These are phyloP conservation scores for Micromesistius poutassou DNA, from an alignment of 2,797 vertebrate genomes.

Conservation along the genomic window DNA sequence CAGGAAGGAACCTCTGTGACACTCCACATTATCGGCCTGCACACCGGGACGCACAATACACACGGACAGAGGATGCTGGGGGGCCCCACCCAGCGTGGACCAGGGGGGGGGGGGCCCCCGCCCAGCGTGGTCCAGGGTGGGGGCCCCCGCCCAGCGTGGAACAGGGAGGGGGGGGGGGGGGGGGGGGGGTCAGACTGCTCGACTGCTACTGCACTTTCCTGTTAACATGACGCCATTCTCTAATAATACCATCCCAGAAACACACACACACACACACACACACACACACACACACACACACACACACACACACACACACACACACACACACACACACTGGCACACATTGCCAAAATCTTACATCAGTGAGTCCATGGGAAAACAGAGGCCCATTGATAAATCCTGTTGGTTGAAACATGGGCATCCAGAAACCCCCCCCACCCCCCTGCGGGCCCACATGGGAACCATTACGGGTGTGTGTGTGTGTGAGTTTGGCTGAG, in stretches of 20 bases:
- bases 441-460: conserved; percentile 70
- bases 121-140: neutral
- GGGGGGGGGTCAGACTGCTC: neutral
- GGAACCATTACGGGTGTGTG: conserved; percentile 72
- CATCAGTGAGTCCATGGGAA: conserved; percentile 35
- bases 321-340: conserved; percentile 36
- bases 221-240: neutral
- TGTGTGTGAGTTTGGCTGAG: conserved; percentile 70
- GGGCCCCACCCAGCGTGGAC: neutral
- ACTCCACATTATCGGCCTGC: neutral
- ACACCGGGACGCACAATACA: neutral
- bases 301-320: conserved; percentile 37
- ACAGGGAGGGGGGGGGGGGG: no score
- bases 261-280: conserved; percentile 43
- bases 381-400: conserved; percentile 70
- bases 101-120: neutral
- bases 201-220: neutral
- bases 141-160: neutral
- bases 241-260: neutral
- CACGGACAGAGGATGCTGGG: neutral
- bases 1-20: neutral
- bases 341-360: conserved; percentile 9
- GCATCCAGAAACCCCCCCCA: conserved; percentile 51
- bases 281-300: neutral
- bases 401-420: conserved; percentile 57